Conservation (phyloP, 2,888 invertebrate genomes). For the Pemphredon lugubris region DNA sequence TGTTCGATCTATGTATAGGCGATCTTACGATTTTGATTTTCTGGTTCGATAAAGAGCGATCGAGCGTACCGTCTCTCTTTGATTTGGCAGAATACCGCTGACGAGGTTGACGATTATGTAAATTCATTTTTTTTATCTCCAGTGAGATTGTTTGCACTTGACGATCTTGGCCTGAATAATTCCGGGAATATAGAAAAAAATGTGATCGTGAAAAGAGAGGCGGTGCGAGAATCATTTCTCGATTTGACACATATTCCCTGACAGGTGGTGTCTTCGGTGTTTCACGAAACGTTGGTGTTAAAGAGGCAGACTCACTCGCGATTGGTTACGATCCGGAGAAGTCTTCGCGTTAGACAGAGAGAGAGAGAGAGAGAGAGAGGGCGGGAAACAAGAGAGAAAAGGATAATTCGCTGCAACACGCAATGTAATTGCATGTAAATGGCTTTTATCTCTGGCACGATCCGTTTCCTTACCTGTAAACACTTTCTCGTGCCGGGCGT, state of each 20-base stretch:
- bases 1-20: no score
- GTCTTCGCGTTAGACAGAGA: slow-evolving; percentile 1
- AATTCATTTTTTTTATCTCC: no score
- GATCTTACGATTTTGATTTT: no score
- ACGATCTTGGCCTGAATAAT: no score
- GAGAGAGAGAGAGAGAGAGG: slow-evolving; percentile 26
- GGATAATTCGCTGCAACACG: slow-evolving; percentile 64
- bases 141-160: no score
- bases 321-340: neutral
- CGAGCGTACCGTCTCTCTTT: no score
- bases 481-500: slow-evolving; percentile 72
- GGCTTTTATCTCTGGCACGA: slow-evolving; percentile 72
- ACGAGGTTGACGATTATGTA: no score
- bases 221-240: neutral
- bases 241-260: slow-evolving; percentile 48
- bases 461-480: slow-evolving; percentile 74
- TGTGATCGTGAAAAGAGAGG: no score
- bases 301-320: neutral
- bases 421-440: slow-evolving; percentile 77
- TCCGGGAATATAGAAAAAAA: no score
- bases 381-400: slow-evolving; percentile 18
- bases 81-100: no score
- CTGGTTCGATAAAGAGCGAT: no score
- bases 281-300: slow-evolving; percentile 24
- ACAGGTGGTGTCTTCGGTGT: slow-evolving; percentile 9